A percentile compares a stretch with the other conserved stretches of the same genome.
These are phyloP conservation scores for Perca flavescens DNA, from an alignment of 2,113 vertebrate species.

Conservation along the genomic window DNA sequence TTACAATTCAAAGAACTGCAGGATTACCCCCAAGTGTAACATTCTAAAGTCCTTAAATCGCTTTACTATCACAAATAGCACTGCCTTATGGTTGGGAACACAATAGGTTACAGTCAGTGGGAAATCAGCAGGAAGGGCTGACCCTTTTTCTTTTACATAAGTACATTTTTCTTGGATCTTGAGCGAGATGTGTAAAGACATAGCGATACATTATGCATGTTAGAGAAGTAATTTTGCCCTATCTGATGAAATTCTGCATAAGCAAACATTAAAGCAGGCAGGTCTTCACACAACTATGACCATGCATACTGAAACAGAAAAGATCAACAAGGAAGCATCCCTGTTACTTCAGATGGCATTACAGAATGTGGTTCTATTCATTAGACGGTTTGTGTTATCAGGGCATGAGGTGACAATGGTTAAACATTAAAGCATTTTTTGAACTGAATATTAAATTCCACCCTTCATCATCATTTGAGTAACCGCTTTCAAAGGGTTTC, in stretches of 20 bases:
- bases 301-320: conserved; percentile 49
- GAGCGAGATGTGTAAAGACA: conserved; percentile 68
- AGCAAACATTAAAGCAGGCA: conserved; percentile 63
- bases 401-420: conserved; percentile 32
- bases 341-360: conserved; percentile 24
- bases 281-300: conserved; percentile 55
- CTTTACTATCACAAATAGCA: background rate
- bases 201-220: conserved; percentile 76
- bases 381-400: conserved; percentile 48
- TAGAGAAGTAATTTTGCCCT: conserved; percentile 60
- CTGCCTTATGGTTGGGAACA: conserved; percentile 1
- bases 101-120: conserved; percentile 18
- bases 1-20: conserved; percentile 10
- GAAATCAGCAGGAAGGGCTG: conserved; percentile 28
- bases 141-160: conserved; percentile 48
- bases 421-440: conserved; percentile 50
- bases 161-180: conserved; percentile 58
- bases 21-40: conserved; percentile 1
- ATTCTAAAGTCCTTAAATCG: conserved; percentile 2
- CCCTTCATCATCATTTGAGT: conserved; percentile 25
- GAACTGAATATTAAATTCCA: conserved; percentile 33
- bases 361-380: conserved; percentile 12
- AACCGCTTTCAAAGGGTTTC: conserved; percentile 58
- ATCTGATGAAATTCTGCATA: conserved; percentile 68
- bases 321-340: conserved; percentile 43